phyloP scores from a whole-genome alignment of 2,113 vertebrate species.

The Cyprinodon brontotheroides region DNA sequence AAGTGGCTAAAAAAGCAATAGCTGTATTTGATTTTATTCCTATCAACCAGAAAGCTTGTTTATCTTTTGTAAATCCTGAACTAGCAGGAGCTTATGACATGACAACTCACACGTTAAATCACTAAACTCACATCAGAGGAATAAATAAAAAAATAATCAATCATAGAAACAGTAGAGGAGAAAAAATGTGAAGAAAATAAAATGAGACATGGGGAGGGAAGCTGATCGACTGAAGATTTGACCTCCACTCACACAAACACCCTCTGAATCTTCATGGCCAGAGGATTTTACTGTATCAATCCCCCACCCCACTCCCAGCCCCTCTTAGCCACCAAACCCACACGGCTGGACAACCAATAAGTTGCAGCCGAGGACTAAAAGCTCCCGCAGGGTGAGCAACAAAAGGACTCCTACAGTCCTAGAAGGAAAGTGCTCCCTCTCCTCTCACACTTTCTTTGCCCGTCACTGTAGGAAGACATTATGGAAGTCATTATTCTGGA shows the following conservation, averaged over 20 bases:
- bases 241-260: constrained; percentile 52
- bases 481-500: constrained; percentile 65
- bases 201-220: constrained; percentile 35
- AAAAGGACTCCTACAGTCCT: constrained; percentile 63
- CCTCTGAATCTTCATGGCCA: constrained; percentile 10
- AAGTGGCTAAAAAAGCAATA: not conserved
- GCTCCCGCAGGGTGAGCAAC: constrained; percentile 63
- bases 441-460: constrained; percentile 44
- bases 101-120: constrained; percentile 42
- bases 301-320: constrained; percentile 29
- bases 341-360: constrained; percentile 63
- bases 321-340: constrained; percentile 54
- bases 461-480: constrained; percentile 59
- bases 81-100: constrained; percentile 45
- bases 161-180: constrained; percentile 22
- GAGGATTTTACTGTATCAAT: constrained; percentile 62
- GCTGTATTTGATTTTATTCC: constrained; percentile 10
- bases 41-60: not conserved
- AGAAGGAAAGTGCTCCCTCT: constrained; percentile 63
- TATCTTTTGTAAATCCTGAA: constrained; percentile 11
- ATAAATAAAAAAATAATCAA: constrained; percentile 57
- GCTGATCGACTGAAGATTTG: constrained; percentile 58
- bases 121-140: constrained; percentile 24
- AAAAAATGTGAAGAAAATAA: constrained; percentile 24
- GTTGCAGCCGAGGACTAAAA: constrained; percentile 63